These are phyloP conservation scores for Zaprionus gabonicus DNA, from an alignment of 1,140 invertebrate species.

Conservation along the genomic window DNA sequence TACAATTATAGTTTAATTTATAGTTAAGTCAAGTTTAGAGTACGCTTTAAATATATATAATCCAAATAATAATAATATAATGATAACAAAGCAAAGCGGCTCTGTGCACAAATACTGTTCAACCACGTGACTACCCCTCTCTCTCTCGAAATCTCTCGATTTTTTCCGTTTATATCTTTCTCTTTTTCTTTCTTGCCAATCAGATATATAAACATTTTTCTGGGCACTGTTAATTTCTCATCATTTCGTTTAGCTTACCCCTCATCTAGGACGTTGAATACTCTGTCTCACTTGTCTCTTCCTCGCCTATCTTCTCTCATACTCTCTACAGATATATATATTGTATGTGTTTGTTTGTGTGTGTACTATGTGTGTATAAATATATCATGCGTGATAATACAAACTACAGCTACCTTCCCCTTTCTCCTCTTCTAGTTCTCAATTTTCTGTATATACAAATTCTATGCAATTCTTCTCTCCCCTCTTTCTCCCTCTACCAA, in stretches of 20 bases:
- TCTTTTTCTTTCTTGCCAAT: neutral
- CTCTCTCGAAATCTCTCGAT: neutral
- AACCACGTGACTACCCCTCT: conserved; percentile 5
- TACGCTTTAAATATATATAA: conserved; percentile 23
- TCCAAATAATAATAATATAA: conserved; percentile 35
- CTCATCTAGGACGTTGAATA: conserved; percentile 30
- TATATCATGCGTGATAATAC: conserved; percentile 49
- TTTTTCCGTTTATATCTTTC: neutral
- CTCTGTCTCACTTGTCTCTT: conserved; percentile 28
- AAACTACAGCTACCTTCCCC: conserved; percentile 47
- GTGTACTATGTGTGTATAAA: conserved; percentile 35
- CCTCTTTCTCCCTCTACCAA: conserved; percentile 58
- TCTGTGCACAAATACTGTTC: conserved; percentile 76
- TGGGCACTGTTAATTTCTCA: conserved; percentile 37
- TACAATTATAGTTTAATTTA: conserved; percentile 33
- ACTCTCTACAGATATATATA: conserved; percentile 40
- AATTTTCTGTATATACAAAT: conserved; percentile 56
- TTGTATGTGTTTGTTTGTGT: conserved; percentile 21
- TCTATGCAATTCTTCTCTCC: conserved; percentile 17
- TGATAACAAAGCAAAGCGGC: conserved; percentile 56
- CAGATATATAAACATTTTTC: neutral
- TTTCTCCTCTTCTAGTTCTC: conserved; percentile 9
- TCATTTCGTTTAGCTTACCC: conserved; percentile 19
- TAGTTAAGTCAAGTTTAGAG: conserved; percentile 17
- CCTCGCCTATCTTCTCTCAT: conserved; percentile 6